A percentile compares a stretch with the other conserved stretches of the same genome.
Conservation (phyloP, 2,888 invertebrate species). For the Melieria crassipennis region DNA sequence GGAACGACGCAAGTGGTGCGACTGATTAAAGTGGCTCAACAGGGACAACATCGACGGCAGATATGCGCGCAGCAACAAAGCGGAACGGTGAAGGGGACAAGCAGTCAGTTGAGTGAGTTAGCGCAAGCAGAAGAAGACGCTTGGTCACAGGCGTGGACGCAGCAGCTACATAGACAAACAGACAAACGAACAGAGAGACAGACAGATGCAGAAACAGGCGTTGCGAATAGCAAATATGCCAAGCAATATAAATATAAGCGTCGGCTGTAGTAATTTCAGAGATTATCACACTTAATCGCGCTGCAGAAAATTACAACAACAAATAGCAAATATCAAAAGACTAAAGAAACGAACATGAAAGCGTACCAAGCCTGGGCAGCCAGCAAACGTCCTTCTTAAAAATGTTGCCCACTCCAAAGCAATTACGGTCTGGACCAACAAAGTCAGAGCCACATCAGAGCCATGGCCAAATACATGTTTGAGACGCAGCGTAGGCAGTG, state of each 20-base stretch:
- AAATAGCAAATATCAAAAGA: conserved; percentile 11
- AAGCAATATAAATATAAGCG: conserved; percentile 28
- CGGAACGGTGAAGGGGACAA: no score
- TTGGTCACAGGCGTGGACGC: not conserved
- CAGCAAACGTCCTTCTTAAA: no score
- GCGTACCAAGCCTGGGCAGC: not conserved
- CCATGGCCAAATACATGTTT: no score
- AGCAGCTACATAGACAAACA: not conserved
- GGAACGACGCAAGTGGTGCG: no score
- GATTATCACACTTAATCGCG: conserved; percentile 41
- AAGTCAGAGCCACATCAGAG: no score
- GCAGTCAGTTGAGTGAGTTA: no score
- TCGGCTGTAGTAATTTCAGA: conserved; percentile 36
- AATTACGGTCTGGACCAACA: no score
- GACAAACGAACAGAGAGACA: no score
- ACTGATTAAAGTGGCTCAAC: no score
- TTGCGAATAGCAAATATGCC: conserved; percentile 25
- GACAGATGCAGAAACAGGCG: conserved; percentile 4
- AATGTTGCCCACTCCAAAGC: no score
- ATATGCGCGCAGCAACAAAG: no score
- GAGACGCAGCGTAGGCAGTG: not conserved
- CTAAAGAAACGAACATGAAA: conserved; percentile 11
- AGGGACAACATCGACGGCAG: no score
- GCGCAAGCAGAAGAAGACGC: not conserved
- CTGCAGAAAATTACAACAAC: conserved; percentile 6